These are phyloP conservation scores for Pseudonaja textilis DNA, from an alignment of 2,113 vertebrate genomes.

Conservation along the genomic window DNA sequence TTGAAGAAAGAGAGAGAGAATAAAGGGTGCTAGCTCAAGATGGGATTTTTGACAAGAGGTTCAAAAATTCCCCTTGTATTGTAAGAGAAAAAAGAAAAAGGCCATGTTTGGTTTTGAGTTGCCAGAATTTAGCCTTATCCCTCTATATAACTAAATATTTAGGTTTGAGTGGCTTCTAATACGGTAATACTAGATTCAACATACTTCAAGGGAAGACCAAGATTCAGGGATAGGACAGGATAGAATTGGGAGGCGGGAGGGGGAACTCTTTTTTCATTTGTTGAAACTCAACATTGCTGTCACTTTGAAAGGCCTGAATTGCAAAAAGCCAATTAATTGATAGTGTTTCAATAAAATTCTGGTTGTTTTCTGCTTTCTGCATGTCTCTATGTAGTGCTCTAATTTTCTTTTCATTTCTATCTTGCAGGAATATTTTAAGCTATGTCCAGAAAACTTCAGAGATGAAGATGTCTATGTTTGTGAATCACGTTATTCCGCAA, in stretches of 20 bases:
- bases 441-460: slow-evolving; percentile 91
- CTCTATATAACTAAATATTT: neutral
- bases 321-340: neutral
- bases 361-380: neutral
- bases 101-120: neutral
- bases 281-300: neutral
- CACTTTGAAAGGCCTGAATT: neutral
- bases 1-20: neutral
- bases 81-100: neutral
- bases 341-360: neutral
- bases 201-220: neutral
- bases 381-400: accelerated
- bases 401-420: slow-evolving; percentile 4
- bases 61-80: neutral
- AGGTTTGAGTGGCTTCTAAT: neutral
- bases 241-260: neutral
- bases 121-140: neutral
- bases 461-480: slow-evolving; percentile 95
- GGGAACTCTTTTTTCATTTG: neutral
- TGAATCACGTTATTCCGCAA: slow-evolving; percentile 96
- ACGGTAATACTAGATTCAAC: neutral
- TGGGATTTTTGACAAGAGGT: neutral
- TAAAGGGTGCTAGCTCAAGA: neutral
- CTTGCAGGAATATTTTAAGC: slow-evolving; percentile 93
- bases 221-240: neutral